Evolutionary conservation across 2,113 vertebrate species (phyloP).

Genomic region (Scomber japonicus): DNA sequence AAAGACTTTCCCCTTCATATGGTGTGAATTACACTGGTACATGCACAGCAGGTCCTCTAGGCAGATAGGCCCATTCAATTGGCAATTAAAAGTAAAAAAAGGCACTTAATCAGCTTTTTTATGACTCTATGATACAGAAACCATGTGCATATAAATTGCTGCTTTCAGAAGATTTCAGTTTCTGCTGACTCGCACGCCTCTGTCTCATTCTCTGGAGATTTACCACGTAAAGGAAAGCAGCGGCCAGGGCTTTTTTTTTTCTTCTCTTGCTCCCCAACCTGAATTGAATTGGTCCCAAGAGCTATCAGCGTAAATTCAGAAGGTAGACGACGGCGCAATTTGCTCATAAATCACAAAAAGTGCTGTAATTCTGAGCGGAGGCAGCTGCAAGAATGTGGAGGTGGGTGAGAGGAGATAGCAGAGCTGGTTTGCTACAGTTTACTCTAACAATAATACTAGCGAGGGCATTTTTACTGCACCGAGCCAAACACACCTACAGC

Average conservation of each 20-base stretch:
- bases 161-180: constrained; percentile 40
- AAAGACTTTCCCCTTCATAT: constrained; percentile 45
- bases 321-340: constrained; percentile 44
- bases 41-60: constrained; percentile 33
- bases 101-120: constrained; percentile 59
- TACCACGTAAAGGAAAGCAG: constrained; percentile 55
- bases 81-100: constrained; percentile 69
- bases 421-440: constrained; percentile 29
- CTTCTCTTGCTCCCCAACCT: constrained; percentile 3
- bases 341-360: constrained; percentile 57
- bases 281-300: constrained; percentile 53
- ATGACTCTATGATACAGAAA: constrained; percentile 45
- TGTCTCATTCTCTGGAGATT: constrained; percentile 63
- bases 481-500: constrained; percentile 32
- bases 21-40: constrained; percentile 29
- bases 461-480: constrained; percentile 21
- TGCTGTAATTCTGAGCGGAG: constrained; percentile 32
- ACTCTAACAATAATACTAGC: constrained; percentile 19
- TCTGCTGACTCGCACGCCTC: constrained; percentile 59
- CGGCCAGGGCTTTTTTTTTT: constrained; percentile 16
- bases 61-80: constrained; percentile 29
- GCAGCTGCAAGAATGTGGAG: constrained; percentile 20
- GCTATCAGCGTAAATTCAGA: constrained; percentile 51
- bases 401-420: constrained; percentile 22
- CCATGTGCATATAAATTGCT: constrained; percentile 57